phyloP scores from a whole-genome alignment of 2,113 vertebrate species.

The Sinosuthora webbiana region DNA sequence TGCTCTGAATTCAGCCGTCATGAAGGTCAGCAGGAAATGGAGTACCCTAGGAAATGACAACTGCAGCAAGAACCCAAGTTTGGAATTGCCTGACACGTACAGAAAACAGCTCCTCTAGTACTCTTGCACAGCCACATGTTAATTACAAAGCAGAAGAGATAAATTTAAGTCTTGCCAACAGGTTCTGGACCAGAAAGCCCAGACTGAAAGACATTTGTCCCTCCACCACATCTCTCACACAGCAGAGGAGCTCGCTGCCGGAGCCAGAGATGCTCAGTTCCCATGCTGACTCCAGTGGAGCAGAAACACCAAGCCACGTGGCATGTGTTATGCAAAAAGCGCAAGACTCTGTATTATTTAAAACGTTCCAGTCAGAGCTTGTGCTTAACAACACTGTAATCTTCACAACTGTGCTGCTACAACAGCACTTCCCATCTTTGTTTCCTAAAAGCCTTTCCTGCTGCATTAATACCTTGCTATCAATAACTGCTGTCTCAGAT shows the following conservation, averaged over 20 bases:
- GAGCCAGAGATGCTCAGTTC: background rate
- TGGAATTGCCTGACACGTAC: background rate
- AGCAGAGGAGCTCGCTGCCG: background rate
- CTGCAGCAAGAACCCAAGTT: background rate
- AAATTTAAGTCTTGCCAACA: background rate
- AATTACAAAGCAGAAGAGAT: background rate
- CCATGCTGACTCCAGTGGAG: background rate
- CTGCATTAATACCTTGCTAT: background rate
- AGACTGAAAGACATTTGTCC: background rate
- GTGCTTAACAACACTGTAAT: background rate
- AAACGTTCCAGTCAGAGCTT: background rate
- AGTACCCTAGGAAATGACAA: background rate
- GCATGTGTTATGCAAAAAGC: background rate
- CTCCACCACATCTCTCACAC: background rate
- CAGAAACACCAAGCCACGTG: constrained; percentile 8
- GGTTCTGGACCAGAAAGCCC: background rate
- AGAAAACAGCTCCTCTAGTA: background rate
- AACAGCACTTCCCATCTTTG: background rate
- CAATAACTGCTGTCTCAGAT: background rate
- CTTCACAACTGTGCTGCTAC: background rate
- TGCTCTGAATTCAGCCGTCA: background rate
- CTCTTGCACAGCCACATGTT: background rate
- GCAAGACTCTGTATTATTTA: background rate
- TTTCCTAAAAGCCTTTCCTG: constrained; percentile 16
- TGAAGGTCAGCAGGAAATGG: background rate